Base-by-base conservation (phyloP, 2,797 vertebrate genomes). In the Sternarchorhynchus goeldii region DNA sequence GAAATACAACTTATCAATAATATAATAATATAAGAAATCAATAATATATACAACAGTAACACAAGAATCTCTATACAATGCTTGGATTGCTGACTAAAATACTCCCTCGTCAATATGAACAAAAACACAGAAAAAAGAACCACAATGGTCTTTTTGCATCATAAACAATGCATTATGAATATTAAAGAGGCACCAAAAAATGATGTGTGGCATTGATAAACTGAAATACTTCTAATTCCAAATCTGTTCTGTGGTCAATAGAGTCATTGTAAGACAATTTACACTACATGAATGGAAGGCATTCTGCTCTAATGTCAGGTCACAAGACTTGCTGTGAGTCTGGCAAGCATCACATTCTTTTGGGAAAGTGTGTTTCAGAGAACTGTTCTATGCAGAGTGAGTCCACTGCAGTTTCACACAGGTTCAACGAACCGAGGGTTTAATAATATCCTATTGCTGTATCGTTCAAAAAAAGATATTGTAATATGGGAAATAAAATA, bases 271-370 rank as follows among this genome's bases (percentile, higher is more conserved):
- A 67, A 5, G 4, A 50, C 16, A 17, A 67, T n/a, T 41, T 50
- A 67, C 25, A 29, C 39, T 29, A 50, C 39, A 50, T 67, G 39
- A 67, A 50, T 67, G 41, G 65, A 16, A 16, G 39, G 2, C 64
- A 21, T 67, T 67, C 39, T 67, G 14, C 65, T 67, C 39, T 50
- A 67, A 50, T 29, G 65, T 67, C 65, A 41, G 34, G 25, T 41
- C 34, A 67, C 65, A 29, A 50, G 65, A 12, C 20, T 67, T 25
- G 12, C 12, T 25, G 39, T 25, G 36, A 29, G 39, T 10, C 12
- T 2, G 20, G 18, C 20, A 18, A 65, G 17, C 0, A 10, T 16
- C 63, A 36, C 34, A n/a, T 65, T 65, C 32, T 65, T 39, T n/a
- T 20, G 16, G 32, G 1, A 8, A 39, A 65, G 18, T 18, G 63